Evolutionary conservation across 2,797 vertebrate genomes (phyloP).

Genomic region (Arnoldichthys spilopterus): DNA sequence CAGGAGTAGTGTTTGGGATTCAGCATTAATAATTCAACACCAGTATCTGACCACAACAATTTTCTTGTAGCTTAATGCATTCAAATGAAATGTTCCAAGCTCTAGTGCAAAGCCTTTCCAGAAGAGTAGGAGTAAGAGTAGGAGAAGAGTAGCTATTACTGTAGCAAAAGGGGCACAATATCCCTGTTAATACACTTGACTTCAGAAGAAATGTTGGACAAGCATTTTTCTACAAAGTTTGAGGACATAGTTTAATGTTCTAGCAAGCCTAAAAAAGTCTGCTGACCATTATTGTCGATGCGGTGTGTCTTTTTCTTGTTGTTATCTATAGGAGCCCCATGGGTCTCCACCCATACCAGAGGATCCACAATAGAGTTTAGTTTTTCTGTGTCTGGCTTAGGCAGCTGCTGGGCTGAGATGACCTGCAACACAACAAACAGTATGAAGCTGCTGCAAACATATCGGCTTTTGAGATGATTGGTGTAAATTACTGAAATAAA

Average conservation of each 20-base stretch:
- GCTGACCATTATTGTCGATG: constrained; percentile 87
- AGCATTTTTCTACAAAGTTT: not conserved
- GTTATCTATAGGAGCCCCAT: constrained; percentile 85
- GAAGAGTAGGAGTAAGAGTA: not conserved
- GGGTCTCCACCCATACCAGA: constrained; percentile 89
- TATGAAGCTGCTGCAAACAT: not conserved
- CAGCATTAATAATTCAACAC: too few relatives aligned
- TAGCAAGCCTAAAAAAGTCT: not conserved
- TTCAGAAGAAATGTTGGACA: not conserved
- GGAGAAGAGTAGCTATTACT: too few relatives aligned
- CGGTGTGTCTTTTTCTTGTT: constrained; percentile 83
- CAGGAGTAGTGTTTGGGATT: too few relatives aligned
- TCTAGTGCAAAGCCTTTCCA: not conserved
- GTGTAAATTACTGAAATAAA: not conserved
- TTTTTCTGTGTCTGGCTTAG: constrained; percentile 89
- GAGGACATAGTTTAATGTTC: not conserved
- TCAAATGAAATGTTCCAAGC: not conserved
- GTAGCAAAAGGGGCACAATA: not conserved
- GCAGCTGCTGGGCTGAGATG: constrained; percentile 95
- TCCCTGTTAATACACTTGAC: not conserved
- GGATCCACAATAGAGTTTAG: constrained; percentile 93
- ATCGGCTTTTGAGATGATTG: not conserved
- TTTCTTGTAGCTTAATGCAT: not conserved
- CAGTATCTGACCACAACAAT: not conserved
- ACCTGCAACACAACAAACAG: constrained; percentile 74